Conservation (phyloP, 2,888 invertebrate genomes). For the Trichacis sp. region DNA sequence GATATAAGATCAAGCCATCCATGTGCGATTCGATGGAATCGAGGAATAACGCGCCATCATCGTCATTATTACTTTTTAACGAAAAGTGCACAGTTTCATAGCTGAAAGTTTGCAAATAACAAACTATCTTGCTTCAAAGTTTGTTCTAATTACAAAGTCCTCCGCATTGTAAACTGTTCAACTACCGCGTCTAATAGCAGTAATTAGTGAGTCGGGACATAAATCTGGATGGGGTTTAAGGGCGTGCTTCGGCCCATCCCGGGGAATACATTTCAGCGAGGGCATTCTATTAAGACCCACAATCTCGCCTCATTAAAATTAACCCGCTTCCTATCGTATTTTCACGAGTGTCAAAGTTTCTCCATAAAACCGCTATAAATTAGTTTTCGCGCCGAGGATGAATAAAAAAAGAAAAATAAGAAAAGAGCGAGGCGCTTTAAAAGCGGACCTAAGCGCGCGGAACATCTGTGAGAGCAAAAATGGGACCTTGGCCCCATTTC, state of each 20-base stretch:
- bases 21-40: no score
- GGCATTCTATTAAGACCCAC: no score
- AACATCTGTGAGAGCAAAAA: neutral
- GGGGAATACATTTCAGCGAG: neutral
- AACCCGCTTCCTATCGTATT: neutral
- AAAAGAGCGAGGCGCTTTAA: no score
- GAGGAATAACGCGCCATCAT: no score
- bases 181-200: conserved; percentile 22
- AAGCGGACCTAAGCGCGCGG: no score
- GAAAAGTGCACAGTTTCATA: no score
- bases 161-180: conserved; percentile 19
- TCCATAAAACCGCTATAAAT: neutral
- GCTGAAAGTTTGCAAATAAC: no score
- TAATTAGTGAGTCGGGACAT: conserved; percentile 36
- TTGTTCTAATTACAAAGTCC: neutral
- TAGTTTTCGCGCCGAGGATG: no score
- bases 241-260: conserved; percentile 27
- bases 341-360: neutral
- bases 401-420: no score
- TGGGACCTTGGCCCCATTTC: conserved; percentile 51
- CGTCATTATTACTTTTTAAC: no score
- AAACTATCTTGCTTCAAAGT: no score
- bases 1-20: neutral
- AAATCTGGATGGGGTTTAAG: conserved; percentile 38
- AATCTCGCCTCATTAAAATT: neutral